Percentiles rank a stretch among this genome's conserved stretches.
These are phyloP conservation scores for Serilophus lunatus DNA, from an alignment of 2,113 vertebrate genomes.

Conservation along the genomic window DNA sequence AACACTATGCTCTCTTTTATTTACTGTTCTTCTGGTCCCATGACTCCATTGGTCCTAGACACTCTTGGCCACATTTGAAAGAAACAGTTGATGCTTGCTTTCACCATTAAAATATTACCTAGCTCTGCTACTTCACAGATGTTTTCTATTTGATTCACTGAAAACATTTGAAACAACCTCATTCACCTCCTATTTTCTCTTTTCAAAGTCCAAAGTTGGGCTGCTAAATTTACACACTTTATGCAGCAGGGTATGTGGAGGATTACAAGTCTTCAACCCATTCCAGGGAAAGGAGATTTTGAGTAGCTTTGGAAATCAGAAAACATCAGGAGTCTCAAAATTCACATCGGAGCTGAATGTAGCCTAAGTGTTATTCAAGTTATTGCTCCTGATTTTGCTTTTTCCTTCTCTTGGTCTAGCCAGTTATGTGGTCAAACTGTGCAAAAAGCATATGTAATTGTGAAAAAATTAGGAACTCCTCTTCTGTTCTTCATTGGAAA, in stretches of 20 bases:
- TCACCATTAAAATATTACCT: background rate
- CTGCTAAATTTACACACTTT: background rate
- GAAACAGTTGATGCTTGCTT: background rate
- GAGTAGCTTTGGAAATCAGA: background rate
- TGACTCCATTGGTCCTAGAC: background rate
- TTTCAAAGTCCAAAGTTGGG: background rate
- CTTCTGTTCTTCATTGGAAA: background rate
- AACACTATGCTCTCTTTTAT: background rate
- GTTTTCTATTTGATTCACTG: background rate
- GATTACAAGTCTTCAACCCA: background rate
- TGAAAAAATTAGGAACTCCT: background rate
- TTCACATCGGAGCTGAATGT: background rate
- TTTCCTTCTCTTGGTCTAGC: background rate
- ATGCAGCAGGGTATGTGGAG: background rate
- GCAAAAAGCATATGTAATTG: background rate
- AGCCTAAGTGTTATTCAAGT: background rate
- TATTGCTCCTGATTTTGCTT: background rate
- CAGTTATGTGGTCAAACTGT: background rate
- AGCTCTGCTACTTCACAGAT: background rate
- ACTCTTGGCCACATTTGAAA: background rate
- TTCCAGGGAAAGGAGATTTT: background rate
- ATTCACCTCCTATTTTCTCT: background rate
- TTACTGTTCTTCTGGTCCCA: background rate
- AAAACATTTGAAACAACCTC: background rate
- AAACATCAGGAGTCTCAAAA: background rate